Evolutionary conservation across 2,797 vertebrate species (phyloP).

Genomic region (Zalophus californianus): DNA sequence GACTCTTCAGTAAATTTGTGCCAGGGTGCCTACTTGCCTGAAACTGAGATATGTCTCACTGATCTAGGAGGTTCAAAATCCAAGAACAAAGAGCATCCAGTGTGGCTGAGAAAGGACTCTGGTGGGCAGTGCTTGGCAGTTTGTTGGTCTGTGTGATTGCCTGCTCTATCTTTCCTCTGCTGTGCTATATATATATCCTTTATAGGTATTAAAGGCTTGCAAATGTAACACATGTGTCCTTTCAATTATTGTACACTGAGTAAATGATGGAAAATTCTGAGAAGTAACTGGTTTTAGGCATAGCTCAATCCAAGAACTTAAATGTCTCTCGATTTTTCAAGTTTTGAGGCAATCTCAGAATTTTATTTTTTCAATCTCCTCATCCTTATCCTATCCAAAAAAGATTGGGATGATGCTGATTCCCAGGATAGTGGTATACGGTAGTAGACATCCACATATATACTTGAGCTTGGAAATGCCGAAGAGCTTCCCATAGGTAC

Average conservation of each 20-base stretch:
- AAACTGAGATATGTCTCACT: neutral
- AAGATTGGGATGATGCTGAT: neutral
- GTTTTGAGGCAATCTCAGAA: neutral
- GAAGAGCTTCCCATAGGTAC: neutral
- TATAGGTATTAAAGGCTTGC: neutral
- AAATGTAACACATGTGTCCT: neutral
- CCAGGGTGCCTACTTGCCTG: accelerated
- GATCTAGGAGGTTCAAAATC: neutral
- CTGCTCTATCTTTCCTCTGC: neutral
- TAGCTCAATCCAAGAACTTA: neutral
- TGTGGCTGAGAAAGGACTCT: neutral
- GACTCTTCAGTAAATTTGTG: neutral
- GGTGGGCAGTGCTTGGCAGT: neutral
- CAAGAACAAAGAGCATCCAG: neutral
- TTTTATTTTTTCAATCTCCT: neutral
- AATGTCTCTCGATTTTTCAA: neutral
- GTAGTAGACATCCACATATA: neutral
- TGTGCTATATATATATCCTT: neutral
- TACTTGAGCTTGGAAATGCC: neutral
- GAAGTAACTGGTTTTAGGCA: neutral
- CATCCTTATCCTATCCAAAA: neutral
- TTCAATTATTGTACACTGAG: neutral
- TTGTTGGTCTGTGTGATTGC: neutral
- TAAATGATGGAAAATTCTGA: neutral
- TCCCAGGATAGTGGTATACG: neutral